Conservation (phyloP, 2,888 invertebrate species). For the Punctoribates punctum region DNA sequence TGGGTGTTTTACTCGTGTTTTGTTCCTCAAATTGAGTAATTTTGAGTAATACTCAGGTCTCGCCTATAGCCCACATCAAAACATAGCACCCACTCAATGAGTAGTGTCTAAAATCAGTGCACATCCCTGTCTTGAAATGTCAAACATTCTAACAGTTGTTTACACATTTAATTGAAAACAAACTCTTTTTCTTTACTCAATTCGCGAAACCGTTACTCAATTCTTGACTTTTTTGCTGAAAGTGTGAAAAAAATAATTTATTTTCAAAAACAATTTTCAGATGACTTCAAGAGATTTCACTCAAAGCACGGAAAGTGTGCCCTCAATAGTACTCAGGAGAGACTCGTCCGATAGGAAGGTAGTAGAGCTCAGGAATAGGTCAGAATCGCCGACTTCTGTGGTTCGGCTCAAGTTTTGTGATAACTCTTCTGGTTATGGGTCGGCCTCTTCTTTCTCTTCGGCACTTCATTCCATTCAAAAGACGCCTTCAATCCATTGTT, state of each 20-base stretch:
- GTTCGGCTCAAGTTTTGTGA: conserved; percentile 27
- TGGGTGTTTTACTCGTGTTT: too few relatives aligned
- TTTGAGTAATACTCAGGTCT: too few relatives aligned
- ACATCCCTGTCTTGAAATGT: too few relatives aligned
- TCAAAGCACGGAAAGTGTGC: not conserved
- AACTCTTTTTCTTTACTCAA: too few relatives aligned
- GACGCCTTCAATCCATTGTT: conserved; percentile 24
- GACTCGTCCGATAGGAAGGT: not conserved
- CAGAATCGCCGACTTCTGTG: not conserved
- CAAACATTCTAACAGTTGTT: too few relatives aligned
- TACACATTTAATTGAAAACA: too few relatives aligned
- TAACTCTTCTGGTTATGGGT: conserved; percentile 38
- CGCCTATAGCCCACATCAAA: too few relatives aligned
- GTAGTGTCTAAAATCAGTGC: too few relatives aligned
- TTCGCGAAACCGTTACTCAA: not conserved
- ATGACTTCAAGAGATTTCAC: conserved; percentile 9
- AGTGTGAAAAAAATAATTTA: not conserved
- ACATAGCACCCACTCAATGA: too few relatives aligned
- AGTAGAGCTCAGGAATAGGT: not conserved
- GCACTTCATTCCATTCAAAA: conserved; percentile 33
- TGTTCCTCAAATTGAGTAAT: too few relatives aligned
- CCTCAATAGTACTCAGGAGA: not conserved
- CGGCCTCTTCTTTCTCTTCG: conserved; percentile 36
- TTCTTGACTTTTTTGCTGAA: not conserved
- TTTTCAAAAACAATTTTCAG: not conserved